Base-by-base conservation (phyloP, 2,113 vertebrate genomes). In the Spea multiplicata region DNA sequence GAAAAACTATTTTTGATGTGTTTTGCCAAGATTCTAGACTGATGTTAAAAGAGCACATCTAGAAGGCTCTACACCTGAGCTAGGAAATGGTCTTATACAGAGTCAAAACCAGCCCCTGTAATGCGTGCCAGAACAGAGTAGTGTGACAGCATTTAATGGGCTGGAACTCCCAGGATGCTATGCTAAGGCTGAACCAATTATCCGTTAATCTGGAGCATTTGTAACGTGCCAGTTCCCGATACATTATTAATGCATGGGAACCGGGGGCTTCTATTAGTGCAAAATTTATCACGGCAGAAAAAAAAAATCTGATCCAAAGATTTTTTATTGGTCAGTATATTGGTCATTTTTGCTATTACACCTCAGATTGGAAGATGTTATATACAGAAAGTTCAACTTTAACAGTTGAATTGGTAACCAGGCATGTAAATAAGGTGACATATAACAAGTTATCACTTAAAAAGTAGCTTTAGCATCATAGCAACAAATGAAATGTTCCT, bases 141-240 rank as follows among this genome's bases (percentile, higher is more conserved):
- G 71, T 76, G 71, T 67, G 86, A 84, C 73, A 82, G 3, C 73
- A 83, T 86, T 87, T 87, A 86, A 83, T 87, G 84, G 84, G 75
- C 76, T 87, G 72, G 68, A 74, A 84, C 77, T 88, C 76, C 69
- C 55, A 46, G 77, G 66, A 74, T 77, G 44, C 82, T 69, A 61
- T 83, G 64, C 78, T 75, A 59, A 74, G 75, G 73, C 86, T 85
- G 86, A 81, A 83, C 81, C 66, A 80, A 81, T 87, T 87, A 83
- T 83, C 70, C 84, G 69, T 85, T 71, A 71, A 81, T 73, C 70
- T 84, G 53, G 71, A 82, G 76, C 65, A 66, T 81, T 84, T 83
- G 61, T 81, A 12, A 81, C 74, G 14, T 55, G 45, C 76, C 70
- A 46, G 76, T 83, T 78, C 53, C 50, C 57, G 6, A 4, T 71